Conservation (phyloP, 1,140 invertebrate genomes). For the Drosophila lacteicornis region DNA sequence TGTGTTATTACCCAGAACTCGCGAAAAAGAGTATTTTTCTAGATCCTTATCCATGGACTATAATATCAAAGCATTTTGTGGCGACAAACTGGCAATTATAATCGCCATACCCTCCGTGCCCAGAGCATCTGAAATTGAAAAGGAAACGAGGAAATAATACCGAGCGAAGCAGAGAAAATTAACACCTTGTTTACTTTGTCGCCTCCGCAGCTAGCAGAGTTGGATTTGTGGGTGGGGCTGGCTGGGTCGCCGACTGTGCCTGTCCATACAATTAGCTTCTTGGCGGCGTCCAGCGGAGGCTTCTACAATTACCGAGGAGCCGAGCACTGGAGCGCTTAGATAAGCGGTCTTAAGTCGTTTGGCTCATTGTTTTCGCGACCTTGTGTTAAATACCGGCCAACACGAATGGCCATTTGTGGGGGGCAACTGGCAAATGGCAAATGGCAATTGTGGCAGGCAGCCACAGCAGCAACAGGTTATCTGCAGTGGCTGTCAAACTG, state of each 20-base stretch:
- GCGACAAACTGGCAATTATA: not conserved
- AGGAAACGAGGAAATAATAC: slow-evolving; percentile 15
- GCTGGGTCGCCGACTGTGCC: slow-evolving; percentile 10
- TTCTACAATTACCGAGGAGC: slow-evolving; percentile 50
- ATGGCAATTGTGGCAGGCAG: slow-evolving; percentile 6
- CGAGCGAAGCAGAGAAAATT: slow-evolving; percentile 58
- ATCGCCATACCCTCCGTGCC: slow-evolving; percentile 1
- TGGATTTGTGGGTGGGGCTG: slow-evolving; percentile 18
- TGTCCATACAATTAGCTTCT: slow-evolving; percentile 65
- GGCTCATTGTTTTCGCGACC: slow-evolving; percentile 67
- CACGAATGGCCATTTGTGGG: slow-evolving; percentile 54
- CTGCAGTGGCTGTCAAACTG: slow-evolving; percentile 54
- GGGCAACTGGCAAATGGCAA: slow-evolving; percentile 25
- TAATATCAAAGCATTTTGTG: not conserved
- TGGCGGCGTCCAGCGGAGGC: slow-evolving; percentile 20
- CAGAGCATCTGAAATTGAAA: slow-evolving; percentile 10
- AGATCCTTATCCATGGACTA: too few relatives aligned
- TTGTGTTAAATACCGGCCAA: slow-evolving; percentile 70
- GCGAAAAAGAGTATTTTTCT: not conserved
- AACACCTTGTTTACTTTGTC: slow-evolving; percentile 76
- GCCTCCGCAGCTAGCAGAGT: slow-evolving; percentile 23
- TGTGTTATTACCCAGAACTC: too few relatives aligned
- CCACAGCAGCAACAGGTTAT: slow-evolving; percentile 64
- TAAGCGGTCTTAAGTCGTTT: slow-evolving; percentile 66
- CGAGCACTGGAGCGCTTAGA: slow-evolving; percentile 35